A percentile compares a stretch with the other conserved stretches of the same genome.
Evolutionary conservation across 2,888 invertebrate species (phyloP).

Genomic region (Dolichopus griseipennis): DNA sequence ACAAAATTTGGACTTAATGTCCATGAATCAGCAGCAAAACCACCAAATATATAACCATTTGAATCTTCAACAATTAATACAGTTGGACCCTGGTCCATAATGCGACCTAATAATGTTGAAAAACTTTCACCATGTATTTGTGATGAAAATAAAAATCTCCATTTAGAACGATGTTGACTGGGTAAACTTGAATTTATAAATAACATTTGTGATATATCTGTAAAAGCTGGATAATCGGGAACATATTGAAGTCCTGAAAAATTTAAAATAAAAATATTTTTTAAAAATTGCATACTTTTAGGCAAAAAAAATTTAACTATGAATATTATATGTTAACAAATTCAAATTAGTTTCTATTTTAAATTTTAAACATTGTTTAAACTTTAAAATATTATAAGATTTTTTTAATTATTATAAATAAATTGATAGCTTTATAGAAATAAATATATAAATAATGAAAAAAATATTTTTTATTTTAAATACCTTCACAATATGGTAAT

Average conservation of each 20-base stretch:
- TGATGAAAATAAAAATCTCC: constrained; percentile 82
- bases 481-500: constrained; percentile 32
- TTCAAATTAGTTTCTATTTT: too few relatives aligned
- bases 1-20: constrained; percentile 63
- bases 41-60: constrained; percentile 79
- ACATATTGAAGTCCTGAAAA: constrained; percentile 56
- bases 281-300: neutral
- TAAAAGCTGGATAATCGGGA: constrained; percentile 66
- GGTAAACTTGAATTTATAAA: constrained; percentile 76
- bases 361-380: too few relatives aligned
- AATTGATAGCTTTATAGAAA: neutral
- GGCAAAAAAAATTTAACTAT: neutral
- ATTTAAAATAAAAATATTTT: neutral
- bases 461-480: neutral
- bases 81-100: constrained; percentile 72
- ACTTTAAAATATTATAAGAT: too few relatives aligned
- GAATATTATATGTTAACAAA: too few relatives aligned
- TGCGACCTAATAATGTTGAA: constrained; percentile 65
- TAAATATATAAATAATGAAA: constrained; percentile 25
- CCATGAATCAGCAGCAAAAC: constrained; percentile 77
- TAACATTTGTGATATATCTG: constrained; percentile 67
- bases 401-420: too few relatives aligned
- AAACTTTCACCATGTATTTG: constrained; percentile 86
- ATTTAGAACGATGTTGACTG: constrained; percentile 62
- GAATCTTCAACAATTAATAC: constrained; percentile 75